phyloP scores from a whole-genome alignment of 92 coral and sea anemone species.

The Zoanthus sociatus region DNA sequence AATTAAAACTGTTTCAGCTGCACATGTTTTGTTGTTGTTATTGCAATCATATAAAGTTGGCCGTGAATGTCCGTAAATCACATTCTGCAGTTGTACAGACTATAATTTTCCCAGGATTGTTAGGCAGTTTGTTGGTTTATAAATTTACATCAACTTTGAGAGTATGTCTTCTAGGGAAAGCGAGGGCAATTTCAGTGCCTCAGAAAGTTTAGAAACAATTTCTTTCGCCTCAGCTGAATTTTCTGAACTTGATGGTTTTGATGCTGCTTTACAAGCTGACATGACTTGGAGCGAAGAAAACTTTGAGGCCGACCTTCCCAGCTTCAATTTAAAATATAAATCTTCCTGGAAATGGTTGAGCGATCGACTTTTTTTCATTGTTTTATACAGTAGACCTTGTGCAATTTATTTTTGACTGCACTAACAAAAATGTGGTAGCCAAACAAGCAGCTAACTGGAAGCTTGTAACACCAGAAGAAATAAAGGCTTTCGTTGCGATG shows the following conservation, averaged over 20 bases:
- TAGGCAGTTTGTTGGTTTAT: not conserved
- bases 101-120: too few relatives aligned
- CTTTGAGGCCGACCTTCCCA: constrained; percentile 44
- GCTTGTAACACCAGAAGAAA: too few relatives aligned
- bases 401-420: too few relatives aligned
- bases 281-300: constrained; percentile 42
- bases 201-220: not conserved
- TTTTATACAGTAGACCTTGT: too few relatives aligned
- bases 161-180: constrained; percentile 24
- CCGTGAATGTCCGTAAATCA: not conserved
- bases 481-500: too few relatives aligned
- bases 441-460: too few relatives aligned
- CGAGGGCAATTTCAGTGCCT: constrained; percentile 17
- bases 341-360: too few relatives aligned
- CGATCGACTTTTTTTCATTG: too few relatives aligned
- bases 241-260: constrained; percentile 57
- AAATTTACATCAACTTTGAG: not conserved
- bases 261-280: constrained; percentile 34
- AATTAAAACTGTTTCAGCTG: not conserved
- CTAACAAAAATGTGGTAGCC: too few relatives aligned
- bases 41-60: constrained; percentile 6
- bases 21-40: not conserved
- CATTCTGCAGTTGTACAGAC: not conserved
- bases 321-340: constrained; percentile 42
- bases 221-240: constrained; percentile 28